A percentile compares a stretch with the other conserved stretches of the same genome.
Evolutionary conservation across 2,113 vertebrate genomes (phyloP).

Genomic region (Myanophis thanlyinensis): DNA sequence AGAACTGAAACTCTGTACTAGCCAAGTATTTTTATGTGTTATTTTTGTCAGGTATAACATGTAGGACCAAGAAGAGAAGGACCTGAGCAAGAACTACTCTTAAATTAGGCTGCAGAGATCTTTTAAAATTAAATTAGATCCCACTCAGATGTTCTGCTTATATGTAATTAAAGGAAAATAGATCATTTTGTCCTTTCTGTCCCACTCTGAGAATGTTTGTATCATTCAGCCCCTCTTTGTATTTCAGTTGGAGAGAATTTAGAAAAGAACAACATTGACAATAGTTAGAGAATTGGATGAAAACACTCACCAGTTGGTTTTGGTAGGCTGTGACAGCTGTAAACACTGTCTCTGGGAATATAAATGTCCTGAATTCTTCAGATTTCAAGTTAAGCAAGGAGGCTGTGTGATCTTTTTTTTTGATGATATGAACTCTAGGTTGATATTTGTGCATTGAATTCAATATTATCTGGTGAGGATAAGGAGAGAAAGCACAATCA

Average conservation of each 20-base stretch:
- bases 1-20: neutral
- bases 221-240: slow-evolving; percentile 41
- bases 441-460: slow-evolving; percentile 99
- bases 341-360: slow-evolving; percentile 96
- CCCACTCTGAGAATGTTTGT: neutral
- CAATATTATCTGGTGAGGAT: slow-evolving; percentile 85
- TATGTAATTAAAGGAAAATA: neutral
- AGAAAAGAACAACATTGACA: neutral
- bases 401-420: slow-evolving; percentile 98
- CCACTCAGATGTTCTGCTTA: neutral
- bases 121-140: neutral
- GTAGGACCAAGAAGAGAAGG: neutral
- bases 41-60: neutral
- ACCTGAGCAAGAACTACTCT: neutral
- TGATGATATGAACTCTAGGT: slow-evolving; percentile 97
- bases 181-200: neutral
- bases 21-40: neutral
- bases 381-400: slow-evolving; percentile 97
- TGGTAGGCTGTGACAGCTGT: slow-evolving; percentile 98
- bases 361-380: slow-evolving; percentile 95
- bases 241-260: slow-evolving; percentile 19
- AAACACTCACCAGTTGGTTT: slow-evolving; percentile 91
- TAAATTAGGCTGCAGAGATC: neutral
- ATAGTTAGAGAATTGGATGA: neutral
- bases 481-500: neutral